These are phyloP conservation scores for Cheirogaleus medius DNA, from an alignment of 2,113 vertebrate genomes.

Conservation along the genomic window DNA sequence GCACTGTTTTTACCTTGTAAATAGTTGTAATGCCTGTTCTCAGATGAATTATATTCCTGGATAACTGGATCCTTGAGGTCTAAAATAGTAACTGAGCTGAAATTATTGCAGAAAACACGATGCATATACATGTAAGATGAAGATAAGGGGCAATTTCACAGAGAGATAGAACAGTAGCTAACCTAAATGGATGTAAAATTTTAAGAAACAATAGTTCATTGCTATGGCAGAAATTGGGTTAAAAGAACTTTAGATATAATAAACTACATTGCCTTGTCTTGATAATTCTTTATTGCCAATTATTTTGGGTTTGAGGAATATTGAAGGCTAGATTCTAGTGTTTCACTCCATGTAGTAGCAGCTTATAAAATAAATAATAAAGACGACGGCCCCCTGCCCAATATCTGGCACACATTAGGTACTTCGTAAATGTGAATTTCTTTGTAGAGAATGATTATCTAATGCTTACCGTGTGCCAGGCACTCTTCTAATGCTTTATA, in stretches of 20 bases:
- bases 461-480: not conserved
- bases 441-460: not conserved
- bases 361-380: not conserved
- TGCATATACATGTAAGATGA: not conserved
- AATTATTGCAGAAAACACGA: not conserved
- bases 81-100: not conserved
- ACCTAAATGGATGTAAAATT: not conserved
- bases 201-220: slow-evolving; percentile 1
- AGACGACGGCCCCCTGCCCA: not conserved
- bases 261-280: not conserved
- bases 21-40: not conserved
- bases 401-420: not conserved
- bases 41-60: not conserved
- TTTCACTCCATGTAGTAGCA: not conserved
- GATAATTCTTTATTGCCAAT: not conserved
- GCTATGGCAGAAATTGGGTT: not conserved
- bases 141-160: not conserved
- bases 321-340: not conserved
- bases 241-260: not conserved
- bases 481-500: not conserved
- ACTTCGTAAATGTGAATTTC: not conserved
- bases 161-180: not conserved
- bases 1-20: not conserved
- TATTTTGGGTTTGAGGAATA: not conserved
- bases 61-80: not conserved